Evolutionary conservation across 1,140 invertebrate genomes (phyloP).

Genomic region (Caenorhabditis remanei): DNA sequence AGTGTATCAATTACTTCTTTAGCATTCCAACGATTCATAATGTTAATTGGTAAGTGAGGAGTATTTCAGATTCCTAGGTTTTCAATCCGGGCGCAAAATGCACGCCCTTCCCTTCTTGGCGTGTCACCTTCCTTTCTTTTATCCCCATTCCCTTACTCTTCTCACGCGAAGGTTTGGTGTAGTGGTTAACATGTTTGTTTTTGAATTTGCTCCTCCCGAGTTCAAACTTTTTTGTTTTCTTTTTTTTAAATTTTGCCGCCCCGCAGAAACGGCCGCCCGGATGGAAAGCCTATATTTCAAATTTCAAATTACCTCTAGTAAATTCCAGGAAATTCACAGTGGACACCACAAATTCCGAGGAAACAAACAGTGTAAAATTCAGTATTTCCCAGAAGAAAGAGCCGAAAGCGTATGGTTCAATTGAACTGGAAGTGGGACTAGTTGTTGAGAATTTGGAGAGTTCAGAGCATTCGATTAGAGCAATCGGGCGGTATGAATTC

Average conservation of each 20-base stretch:
- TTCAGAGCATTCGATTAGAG: background rate
- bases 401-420: background rate
- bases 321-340: background rate
- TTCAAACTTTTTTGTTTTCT: no score
- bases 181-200: no score
- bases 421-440: background rate
- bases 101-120: no score
- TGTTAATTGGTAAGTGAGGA: background rate
- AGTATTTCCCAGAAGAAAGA: background rate
- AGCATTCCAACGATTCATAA: background rate
- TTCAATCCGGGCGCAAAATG: no score
- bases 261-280: no score
- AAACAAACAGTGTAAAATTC: background rate
- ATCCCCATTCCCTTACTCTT: no score
- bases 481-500: background rate
- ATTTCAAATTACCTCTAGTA: background rate
- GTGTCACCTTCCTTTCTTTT: no score
- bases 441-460: background rate
- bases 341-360: background rate
- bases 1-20: background rate
- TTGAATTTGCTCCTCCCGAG: no score
- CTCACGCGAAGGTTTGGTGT: no score
- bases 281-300: no score
- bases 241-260: no score
- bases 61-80: background rate